Evolutionary conservation across 2,113 vertebrate genomes (phyloP).

Genomic region (Campylomormyrus tamandua): DNA sequence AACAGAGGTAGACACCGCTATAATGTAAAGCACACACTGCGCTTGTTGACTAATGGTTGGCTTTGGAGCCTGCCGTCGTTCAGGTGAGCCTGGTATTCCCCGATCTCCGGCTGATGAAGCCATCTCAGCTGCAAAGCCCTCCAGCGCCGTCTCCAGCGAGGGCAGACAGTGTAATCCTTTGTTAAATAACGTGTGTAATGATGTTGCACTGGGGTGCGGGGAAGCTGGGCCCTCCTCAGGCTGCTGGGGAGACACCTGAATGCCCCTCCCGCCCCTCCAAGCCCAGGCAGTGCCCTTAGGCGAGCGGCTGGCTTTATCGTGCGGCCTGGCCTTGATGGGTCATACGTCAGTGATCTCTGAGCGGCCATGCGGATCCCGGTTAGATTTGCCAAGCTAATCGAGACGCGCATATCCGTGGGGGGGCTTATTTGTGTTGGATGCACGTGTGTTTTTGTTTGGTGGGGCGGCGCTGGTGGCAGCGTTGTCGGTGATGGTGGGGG

Average conservation of each 20-base stretch:
- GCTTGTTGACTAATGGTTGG: background rate
- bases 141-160: slow-evolving; percentile 41
- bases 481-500: slow-evolving; percentile 42
- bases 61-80: background rate
- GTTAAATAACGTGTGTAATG: slow-evolving; percentile 60
- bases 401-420: slow-evolving; percentile 48
- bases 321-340: slow-evolving; percentile 58
- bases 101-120: slow-evolving; percentile 54
- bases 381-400: slow-evolving; percentile 62
- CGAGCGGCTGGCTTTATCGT: slow-evolving; percentile 57
- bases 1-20: background rate
- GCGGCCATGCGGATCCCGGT: slow-evolving; percentile 72
- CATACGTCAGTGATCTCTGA: slow-evolving; percentile 75
- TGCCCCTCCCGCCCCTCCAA: slow-evolving; percentile 39
- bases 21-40: background rate
- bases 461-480: background rate
- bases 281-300: slow-evolving; percentile 48
- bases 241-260: slow-evolving; percentile 52
- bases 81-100: slow-evolving; percentile 5
- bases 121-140: slow-evolving; percentile 41
- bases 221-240: slow-evolving; percentile 50
- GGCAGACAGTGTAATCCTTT: slow-evolving; percentile 58
- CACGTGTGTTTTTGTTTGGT: background rate
- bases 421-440: slow-evolving; percentile 33
- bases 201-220: slow-evolving; percentile 66